phyloP scores from a whole-genome alignment of 2,888 invertebrate species.

The Microctonus hyperodae region DNA sequence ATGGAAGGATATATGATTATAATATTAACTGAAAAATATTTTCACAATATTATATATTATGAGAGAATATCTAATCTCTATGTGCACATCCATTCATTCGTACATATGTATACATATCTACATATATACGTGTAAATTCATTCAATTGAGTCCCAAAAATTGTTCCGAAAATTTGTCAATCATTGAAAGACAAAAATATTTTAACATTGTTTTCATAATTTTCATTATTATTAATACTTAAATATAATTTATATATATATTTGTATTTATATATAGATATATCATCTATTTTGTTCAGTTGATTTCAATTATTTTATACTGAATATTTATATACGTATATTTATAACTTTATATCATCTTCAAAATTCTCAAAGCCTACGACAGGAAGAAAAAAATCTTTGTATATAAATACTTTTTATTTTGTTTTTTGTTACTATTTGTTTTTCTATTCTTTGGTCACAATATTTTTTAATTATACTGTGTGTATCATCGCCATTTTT shows the following conservation, averaged over 20 bases:
- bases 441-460: constrained; percentile 11
- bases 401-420: no score
- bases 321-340: background rate
- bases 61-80: background rate
- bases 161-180: background rate
- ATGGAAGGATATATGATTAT: background rate
- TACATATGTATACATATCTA: background rate
- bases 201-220: background rate
- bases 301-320: background rate
- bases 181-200: background rate
- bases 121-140: background rate
- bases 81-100: no score
- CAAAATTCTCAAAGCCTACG: background rate
- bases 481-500: background rate
- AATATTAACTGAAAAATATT: background rate
- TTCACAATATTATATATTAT: background rate
- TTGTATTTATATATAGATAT: background rate
- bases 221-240: background rate
- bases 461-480: background rate
- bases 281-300: background rate
- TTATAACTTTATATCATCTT: background rate
- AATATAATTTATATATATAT: background rate
- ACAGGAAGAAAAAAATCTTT: background rate
- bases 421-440: background rate
- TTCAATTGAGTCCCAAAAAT: background rate